phyloP scores from a whole-genome alignment of 2,888 invertebrate species.

The Agrilus biguttatus region DNA sequence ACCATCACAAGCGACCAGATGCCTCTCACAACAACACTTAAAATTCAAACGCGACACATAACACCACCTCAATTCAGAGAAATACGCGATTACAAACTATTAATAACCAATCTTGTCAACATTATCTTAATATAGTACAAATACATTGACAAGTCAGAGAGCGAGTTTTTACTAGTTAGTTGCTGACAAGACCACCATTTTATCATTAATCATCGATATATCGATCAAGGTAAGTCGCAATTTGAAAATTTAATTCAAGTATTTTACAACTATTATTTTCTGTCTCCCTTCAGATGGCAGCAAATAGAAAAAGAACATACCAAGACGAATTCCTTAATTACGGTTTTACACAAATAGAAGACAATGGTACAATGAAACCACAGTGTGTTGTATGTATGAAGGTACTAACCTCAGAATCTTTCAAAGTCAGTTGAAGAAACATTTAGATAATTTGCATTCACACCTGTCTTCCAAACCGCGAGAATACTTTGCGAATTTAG shows the following conservation, averaged over 20 bases:
- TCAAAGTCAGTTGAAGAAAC: conserved; percentile 9
- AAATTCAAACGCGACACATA: too few relatives aligned
- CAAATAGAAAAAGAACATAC: conserved; percentile 12
- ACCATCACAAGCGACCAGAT: too few relatives aligned
- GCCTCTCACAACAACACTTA: too few relatives aligned
- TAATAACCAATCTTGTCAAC: too few relatives aligned
- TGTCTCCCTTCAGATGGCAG: conserved; percentile 11
- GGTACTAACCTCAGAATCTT: conserved; percentile 13
- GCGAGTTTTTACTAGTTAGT: conserved; percentile 9
- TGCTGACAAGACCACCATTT: conserved; percentile 1
- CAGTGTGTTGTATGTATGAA: conserved; percentile 14
- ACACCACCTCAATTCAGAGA: too few relatives aligned
- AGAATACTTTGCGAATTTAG: conserved; percentile 7
- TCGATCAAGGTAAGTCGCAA: conserved; percentile 12
- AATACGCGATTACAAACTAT: too few relatives aligned
- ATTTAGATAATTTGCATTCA: conserved; percentile 6
- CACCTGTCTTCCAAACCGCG: conserved; percentile 12
- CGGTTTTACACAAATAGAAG: conserved; percentile 13
- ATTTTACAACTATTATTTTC: conserved; percentile 9
- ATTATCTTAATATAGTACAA: too few relatives aligned
- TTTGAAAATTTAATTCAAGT: conserved; percentile 12
- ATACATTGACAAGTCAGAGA: conserved; percentile 5
- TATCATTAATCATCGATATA: conserved; percentile 11
- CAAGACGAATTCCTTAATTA: conserved; percentile 11
- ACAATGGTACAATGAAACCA: conserved; percentile 11